Evolutionary conservation across 2,888 invertebrate species (phyloP), one percentile per base, ranked within the genome.

Genomic region (Plagiodera versicolora): DNA sequence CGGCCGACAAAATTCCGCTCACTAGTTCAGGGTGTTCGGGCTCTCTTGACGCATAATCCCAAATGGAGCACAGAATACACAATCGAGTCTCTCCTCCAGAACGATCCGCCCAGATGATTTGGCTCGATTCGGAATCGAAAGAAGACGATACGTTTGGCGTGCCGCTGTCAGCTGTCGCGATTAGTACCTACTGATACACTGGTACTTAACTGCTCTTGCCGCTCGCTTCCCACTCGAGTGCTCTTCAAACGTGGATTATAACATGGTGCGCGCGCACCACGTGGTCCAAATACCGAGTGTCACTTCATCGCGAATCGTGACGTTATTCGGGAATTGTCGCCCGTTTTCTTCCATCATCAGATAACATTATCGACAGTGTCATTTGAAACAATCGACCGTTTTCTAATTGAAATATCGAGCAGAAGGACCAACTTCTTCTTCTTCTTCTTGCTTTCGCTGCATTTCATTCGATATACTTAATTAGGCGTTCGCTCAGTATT

Each of bases 201-300:
- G 61, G 63, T 67, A 61, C 66, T 64, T 44, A 44, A 20, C 52
- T n/a, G n/a, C n/a, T n/a, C n/a, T n/a, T n/a, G n/a, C n/a, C n/a
- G n/a, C n/a, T n/a, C 58, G 10, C 32, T 32, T 32, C 63, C 62
- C 62, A 63, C 64, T 67, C 61, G 66, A 64, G 63, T 65, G 61
- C 58, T 60, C 14, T 52, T 51, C 44, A 56, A 60, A 58, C 58
- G 63, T 52, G 56, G 58, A 60, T 65, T 58, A 63, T 58, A 57
- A 54, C 57, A 48, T 53, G 46, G 28, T 70, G 71, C 69, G 69
- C 67, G 62, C 71, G 71, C 71, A 70, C 68, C 70, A 71, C 66
- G 71, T 71, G 71, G 54, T 60, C 35, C 14, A 61, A 53, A 44
- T 32, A 52, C 61, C 54, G 57, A 58, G 53, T 48, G 54, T 55